Base-by-base conservation (phyloP, 2,888 invertebrate genomes). In the Lycaena phlaeas region DNA sequence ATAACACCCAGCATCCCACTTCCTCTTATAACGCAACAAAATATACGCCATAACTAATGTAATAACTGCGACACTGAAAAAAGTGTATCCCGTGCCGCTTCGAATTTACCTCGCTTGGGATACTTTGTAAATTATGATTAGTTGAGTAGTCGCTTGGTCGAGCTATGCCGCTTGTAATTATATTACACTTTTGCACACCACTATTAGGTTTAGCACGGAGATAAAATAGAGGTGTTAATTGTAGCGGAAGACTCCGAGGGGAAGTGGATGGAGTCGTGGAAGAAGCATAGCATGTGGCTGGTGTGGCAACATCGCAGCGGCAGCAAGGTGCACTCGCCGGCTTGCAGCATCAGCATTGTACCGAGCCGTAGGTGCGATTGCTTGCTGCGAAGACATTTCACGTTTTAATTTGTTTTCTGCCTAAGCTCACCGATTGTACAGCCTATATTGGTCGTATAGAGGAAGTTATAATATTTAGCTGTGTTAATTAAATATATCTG, bases 31-130 rank as follows among this genome's bases (percentile, higher is more conserved):
- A 60, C 61, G 64, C 65, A 61, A 68, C 72, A 77, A 76, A 79
- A 75, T 76, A 75, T 78, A 74, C 77, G 63, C 69, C 70, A 73
- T 68, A 75, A 77, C 63, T 63, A 15, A 40, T 40, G 22, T 34
- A 34, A 34, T 34, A 34, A 34, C 34, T 18, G 11, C 34, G 34
- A 22, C 17, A 12, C 17, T n/a, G 17, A 17, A 31, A 31, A 30
- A 30, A 15, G 14, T 14, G 10, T 15, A n/a, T 30, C 9, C n/a
- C 28, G 28, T 14, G n/a, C n/a, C 5, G 15, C 7, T n/a, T 14
- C 2, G n/a, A 10, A 3, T 4, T 18, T 18, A 4, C 3, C 18
- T 18, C 4, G 18, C 4, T 6, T 3, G 18, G 18, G 18, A 4
- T 4, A 4, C 3, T 18, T 4, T 18, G 6, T 18, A 18, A 4